Evolutionary conservation across 2,888 invertebrate genomes (phyloP).

Genomic region (Anorthoa munda): DNA sequence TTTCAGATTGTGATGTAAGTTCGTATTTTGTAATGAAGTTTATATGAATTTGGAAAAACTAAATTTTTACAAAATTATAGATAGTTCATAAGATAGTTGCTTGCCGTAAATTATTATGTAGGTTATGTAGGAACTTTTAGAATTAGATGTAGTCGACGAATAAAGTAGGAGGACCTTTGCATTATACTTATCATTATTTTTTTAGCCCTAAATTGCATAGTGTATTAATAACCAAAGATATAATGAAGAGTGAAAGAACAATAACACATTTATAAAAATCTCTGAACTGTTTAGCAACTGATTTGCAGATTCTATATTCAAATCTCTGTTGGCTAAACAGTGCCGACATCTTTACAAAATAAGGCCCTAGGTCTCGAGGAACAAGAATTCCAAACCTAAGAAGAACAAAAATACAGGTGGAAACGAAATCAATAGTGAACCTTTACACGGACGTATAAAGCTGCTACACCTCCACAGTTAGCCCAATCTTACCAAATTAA

Average conservation of each 20-base stretch:
- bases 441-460: conserved; percentile 5
- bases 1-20: background rate
- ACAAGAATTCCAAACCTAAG: background rate
- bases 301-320: no score
- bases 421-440: conserved; percentile 21
- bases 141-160: background rate
- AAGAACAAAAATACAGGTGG: background rate
- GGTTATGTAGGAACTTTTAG: background rate
- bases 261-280: no score
- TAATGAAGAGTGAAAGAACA: background rate
- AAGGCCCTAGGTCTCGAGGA: background rate
- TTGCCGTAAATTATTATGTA: background rate
- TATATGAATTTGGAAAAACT: background rate
- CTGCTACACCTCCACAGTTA: conserved; percentile 30
- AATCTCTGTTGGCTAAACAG: no score
- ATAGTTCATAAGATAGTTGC: background rate
- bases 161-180: background rate
- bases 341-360: no score
- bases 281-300: no score
- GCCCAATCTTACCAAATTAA: conserved; percentile 70
- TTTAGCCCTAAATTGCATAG: no score
- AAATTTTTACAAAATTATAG: background rate
- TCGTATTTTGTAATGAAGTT: background rate
- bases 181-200: background rate
- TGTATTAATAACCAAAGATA: background rate